A percentile compares a stretch with the other conserved stretches of the same genome.
phyloP scores from a whole-genome alignment of 2,888 invertebrate genomes.

The Argynnis bischoffii region DNA sequence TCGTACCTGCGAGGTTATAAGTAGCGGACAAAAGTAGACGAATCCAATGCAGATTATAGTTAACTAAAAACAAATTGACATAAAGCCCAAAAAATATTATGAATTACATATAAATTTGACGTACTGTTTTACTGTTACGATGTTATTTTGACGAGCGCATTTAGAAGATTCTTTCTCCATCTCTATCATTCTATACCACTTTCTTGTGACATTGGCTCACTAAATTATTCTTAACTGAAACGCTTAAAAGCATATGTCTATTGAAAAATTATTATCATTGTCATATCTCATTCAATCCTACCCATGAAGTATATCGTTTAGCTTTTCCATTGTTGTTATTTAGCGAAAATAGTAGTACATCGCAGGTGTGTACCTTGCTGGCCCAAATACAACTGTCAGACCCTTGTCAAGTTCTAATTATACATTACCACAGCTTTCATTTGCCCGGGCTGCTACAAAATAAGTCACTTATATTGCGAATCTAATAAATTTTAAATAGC shows the following conservation, averaged over 20 bases:
- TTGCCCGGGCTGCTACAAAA: slow-evolving; percentile 50
- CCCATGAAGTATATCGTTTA: slow-evolving; percentile 32
- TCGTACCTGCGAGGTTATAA: no score
- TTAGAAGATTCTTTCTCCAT: no score
- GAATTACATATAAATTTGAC: no score
- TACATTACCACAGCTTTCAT: slow-evolving; percentile 77
- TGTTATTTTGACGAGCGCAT: no score
- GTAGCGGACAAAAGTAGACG: no score
- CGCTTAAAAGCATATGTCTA: neutral
- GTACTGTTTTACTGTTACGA: no score
- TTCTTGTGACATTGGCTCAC: no score
- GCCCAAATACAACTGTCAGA: slow-evolving; percentile 77
- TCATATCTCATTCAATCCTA: slow-evolving; percentile 3
- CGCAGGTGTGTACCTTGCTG: slow-evolving; percentile 35
- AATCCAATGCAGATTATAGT: no score
- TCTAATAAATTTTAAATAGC: slow-evolving; percentile 20
- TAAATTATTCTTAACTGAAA: no score
- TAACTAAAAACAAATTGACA: no score
- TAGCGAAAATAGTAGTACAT: slow-evolving; percentile 33
- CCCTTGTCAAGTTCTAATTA: slow-evolving; percentile 78
- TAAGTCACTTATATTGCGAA: slow-evolving; percentile 51
- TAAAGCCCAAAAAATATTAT: no score
- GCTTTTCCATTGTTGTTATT: slow-evolving; percentile 29
- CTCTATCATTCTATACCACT: no score
- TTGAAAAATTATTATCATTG: neutral